Evolutionary conservation across 2,888 invertebrate genomes (phyloP), one percentile per base, ranked within the genome.

Genomic region (Brachyptera putata): DNA sequence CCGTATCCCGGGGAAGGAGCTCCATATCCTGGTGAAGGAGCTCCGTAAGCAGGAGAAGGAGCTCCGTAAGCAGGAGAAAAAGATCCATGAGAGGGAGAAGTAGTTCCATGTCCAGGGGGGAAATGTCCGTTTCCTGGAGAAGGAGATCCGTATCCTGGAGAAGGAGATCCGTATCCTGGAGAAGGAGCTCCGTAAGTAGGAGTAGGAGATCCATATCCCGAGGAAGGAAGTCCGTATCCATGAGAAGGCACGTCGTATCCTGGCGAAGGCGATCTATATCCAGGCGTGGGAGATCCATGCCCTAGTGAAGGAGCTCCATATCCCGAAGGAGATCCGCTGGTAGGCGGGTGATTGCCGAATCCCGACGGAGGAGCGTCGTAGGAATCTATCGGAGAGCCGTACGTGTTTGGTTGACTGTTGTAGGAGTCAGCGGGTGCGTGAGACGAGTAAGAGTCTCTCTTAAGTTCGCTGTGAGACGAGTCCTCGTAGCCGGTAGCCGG

Each of bases 1-100:
- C 78, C 78, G 61, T 79, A 79, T 1, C 3, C 75, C 74, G 36
- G 75, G 41, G 66, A 57, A 2, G 72, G 70, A n/a, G 69, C 68
- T 7, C 71, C 71, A 16, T 73, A 72, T 3, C 72, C 36, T 7
- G 49, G 53, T 9, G 34, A 21, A n/a, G 62, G 58, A 0, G 60
- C 39, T 1, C 65, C 66, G 56, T 65, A 64, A 18, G 9, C 53
- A 13, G 50, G 34, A 14, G 63, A 60, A 7, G 64, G 65, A 2
- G 55, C 13, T 4, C 64, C 63, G n/a, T 69, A 68, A 1, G 48
- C 39, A 5, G 13, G 41, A 16, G 63, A 56, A 69, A 69, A 39
- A 72, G 66, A 41, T 24, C 57, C 61, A 25, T 63, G 63, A 34
- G 57, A 49, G 18, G 66, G 61, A 39, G 48, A 55, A 11, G 67